phyloP scores from a whole-genome alignment of 2,797 vertebrate genomes.

The Cossypha caffra region DNA sequence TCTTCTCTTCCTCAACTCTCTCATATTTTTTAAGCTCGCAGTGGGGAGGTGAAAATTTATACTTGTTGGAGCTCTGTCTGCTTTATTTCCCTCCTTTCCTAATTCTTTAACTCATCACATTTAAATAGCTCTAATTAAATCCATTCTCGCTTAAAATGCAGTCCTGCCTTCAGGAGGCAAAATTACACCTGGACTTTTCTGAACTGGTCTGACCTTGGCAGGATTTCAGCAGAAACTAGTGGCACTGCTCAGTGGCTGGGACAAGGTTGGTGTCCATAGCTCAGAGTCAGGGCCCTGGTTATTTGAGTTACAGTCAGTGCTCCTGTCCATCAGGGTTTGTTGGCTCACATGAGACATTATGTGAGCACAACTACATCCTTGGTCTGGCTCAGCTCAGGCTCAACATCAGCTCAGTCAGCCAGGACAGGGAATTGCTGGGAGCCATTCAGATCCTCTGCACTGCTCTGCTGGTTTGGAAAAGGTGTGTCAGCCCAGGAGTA shows the following conservation, averaged over 20 bases:
- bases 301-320: not conserved
- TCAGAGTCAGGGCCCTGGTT: not conserved
- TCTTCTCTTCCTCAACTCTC: not conserved
- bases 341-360: not conserved
- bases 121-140: conserved; percentile 36
- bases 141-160: not conserved
- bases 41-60: conserved; percentile 2
- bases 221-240: not conserved
- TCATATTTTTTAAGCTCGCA: not conserved
- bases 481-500: not conserved
- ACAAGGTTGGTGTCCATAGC: not conserved
- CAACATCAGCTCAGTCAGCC: not conserved
- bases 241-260: not conserved
- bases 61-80: not conserved
- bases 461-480: not conserved
- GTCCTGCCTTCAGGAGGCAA: not conserved
- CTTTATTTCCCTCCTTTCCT: not conserved
- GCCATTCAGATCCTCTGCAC: fast-evolving
- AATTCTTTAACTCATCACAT: conserved; percentile 12
- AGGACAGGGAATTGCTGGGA: not conserved
- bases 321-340: not conserved
- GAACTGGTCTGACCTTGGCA: not conserved
- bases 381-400: not conserved
- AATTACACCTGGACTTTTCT: not conserved
- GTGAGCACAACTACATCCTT: not conserved